Conservation (phyloP, 2,888 invertebrate genomes). For the Neuroscelio doddi region DNA sequence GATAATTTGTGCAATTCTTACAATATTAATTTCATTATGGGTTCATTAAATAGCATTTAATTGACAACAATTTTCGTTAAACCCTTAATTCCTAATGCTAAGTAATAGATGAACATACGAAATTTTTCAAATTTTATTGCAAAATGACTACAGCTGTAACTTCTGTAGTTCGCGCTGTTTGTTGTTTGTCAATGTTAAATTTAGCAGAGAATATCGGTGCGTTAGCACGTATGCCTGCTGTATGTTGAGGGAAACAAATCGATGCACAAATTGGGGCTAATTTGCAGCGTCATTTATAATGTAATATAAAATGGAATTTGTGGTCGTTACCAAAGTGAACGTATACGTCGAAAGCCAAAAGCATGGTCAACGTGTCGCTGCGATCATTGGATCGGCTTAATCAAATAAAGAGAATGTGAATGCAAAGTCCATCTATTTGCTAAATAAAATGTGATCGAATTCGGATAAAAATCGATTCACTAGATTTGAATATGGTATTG, state of each 20-base stretch:
- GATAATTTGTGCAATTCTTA: too few relatives aligned
- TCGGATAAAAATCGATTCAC: constrained; percentile 10
- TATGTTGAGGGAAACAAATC: constrained; percentile 15
- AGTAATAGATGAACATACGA: too few relatives aligned
- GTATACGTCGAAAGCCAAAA: constrained; percentile 37
- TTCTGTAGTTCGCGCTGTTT: too few relatives aligned
- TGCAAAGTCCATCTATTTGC: not conserved
- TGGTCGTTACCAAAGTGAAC: constrained; percentile 44
- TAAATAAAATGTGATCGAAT: not conserved
- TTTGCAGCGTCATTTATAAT: constrained; percentile 52
- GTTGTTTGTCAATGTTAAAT: constrained; percentile 48
- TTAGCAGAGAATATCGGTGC: constrained; percentile 37
- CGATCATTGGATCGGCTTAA: constrained; percentile 55
- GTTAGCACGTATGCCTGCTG: constrained; percentile 26
- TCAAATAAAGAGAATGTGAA: constrained; percentile 54
- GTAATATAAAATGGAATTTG: constrained; percentile 58
- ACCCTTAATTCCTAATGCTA: too few relatives aligned
- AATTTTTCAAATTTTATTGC: too few relatives aligned
- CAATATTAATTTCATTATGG: too few relatives aligned
- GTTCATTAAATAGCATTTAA: too few relatives aligned
- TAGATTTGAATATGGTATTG: constrained; percentile 10
- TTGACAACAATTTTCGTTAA: too few relatives aligned
- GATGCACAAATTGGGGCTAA: constrained; percentile 53
- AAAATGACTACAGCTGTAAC: too few relatives aligned
- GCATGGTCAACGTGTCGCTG: constrained; percentile 41